phyloP scores from a whole-genome alignment of 2,797 vertebrate species.

The Clarias fuscus region DNA sequence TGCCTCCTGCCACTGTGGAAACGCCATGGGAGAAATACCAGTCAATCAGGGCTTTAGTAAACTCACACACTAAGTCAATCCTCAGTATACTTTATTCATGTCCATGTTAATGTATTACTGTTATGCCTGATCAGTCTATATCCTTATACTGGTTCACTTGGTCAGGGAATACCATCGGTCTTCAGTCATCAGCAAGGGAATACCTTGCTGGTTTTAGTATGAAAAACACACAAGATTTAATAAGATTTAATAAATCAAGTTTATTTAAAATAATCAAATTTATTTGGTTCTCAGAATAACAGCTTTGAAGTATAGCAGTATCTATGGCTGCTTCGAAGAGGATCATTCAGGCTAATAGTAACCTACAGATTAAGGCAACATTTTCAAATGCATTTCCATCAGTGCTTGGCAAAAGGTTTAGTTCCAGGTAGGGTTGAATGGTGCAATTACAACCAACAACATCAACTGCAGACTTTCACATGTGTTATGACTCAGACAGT shows the following conservation, averaged over 20 bases:
- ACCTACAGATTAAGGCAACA: neutral
- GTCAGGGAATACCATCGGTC: neutral
- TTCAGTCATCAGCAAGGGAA: too few species aligned
- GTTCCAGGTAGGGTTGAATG: neutral
- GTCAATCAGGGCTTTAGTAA: neutral
- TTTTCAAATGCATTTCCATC: neutral
- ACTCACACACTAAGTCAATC: neutral
- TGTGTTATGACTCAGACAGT: neutral
- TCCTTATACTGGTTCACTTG: neutral
- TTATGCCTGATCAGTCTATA: neutral
- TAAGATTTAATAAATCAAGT: neutral
- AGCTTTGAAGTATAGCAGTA: neutral
- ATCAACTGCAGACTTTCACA: neutral
- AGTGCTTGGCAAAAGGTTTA: neutral
- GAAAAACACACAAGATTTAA: neutral
- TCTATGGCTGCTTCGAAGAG: neutral
- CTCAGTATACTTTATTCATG: neutral
- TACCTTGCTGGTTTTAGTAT: neutral
- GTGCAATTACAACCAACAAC: too few species aligned
- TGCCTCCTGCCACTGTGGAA: constrained; percentile 74
- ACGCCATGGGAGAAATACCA: neutral
- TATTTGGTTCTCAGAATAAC: neutral
- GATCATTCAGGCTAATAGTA: neutral
- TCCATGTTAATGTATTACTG: neutral
- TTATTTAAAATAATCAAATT: neutral